Evolutionary conservation across 2,113 vertebrate genomes (phyloP), one percentile per base, ranked within the genome.

Genomic region (Tenrec ecaudatus): DNA sequence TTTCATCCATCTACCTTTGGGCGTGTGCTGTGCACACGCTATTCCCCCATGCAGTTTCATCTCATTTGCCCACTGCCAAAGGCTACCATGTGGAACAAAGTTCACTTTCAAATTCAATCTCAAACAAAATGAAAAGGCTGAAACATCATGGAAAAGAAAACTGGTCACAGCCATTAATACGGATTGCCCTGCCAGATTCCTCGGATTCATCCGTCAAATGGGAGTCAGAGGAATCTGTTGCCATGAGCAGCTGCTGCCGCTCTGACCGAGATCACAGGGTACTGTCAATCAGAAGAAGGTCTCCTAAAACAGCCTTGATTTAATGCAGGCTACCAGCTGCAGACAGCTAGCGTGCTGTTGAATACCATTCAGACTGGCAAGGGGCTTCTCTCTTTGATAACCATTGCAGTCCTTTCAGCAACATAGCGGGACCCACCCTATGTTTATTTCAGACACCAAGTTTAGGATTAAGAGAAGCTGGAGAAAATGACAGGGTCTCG

Each of bases 41-140:
- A 14, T 64, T 92, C 17, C 58, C 83, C 75, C 0, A 0, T 1
- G 66, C 10, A 11, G 53, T 88, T 86, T 68, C 92, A 86, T 97
- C 97, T 98, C 95, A 96, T 97, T 98, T 97, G 95, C 93, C 93
- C 93, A 96, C 96, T 97, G 96, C 96, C 93, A 97, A 95, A 91
- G 97, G 96, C 97, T 97, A 97, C 95, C 93, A 94, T 76, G 94
- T 6, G 95, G 96, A 98, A 98, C 97, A 97, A 97, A 97, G 97
- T 97, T 94, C 97, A 92, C 97, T 97, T 97, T 98, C 97, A 98
- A 98, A 98, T 98, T 97, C 97, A 98, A 96, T 98, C 97, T 97
- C 97, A 95, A 97, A 96, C 96, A 97, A 97, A 98, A 98, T 97
- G 96, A 98, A 97, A 98, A 97, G 96, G 96, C 92, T 96, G 97